A percentile compares a stretch with the other conserved stretches of the same genome.
These are phyloP conservation scores for Cephus sareptanus DNA, from an alignment of 2,888 invertebrate genomes.

Conservation along the genomic window DNA sequence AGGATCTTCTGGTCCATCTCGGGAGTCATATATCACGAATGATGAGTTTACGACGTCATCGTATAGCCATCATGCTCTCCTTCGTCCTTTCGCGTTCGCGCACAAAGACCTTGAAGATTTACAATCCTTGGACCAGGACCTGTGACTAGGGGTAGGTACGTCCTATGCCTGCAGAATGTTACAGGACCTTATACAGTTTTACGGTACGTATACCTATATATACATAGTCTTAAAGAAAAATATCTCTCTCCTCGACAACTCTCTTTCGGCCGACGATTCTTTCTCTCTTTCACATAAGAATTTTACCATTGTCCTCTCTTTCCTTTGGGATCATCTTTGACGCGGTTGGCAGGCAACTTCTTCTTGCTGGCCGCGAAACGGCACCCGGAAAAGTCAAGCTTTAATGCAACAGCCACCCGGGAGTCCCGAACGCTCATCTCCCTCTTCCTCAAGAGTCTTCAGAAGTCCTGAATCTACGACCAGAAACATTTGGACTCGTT, in stretches of 20 bases:
- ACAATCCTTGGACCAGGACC: slow-evolving; percentile 27
- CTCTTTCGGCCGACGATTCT: background rate
- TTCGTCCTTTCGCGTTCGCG: slow-evolving; percentile 46
- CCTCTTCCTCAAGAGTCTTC: background rate
- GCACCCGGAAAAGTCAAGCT: slow-evolving; percentile 31
- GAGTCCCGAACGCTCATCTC: background rate
- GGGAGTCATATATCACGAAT: slow-evolving; percentile 43
- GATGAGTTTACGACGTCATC: slow-evolving; percentile 52
- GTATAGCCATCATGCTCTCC: slow-evolving; percentile 50
- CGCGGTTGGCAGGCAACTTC: background rate
- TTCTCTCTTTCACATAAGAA: background rate
- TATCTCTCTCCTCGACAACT: background rate
- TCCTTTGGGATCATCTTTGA: background rate
- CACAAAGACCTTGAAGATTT: slow-evolving; percentile 38
- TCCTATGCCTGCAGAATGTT: background rate
- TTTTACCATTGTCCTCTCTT: background rate
- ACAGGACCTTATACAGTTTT: background rate
- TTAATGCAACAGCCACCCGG: slow-evolving; percentile 23
- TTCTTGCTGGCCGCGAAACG: background rate
- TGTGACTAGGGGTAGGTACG: background rate
- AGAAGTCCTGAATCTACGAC: background rate
- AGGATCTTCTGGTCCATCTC: background rate
- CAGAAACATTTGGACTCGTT: slow-evolving; percentile 20
- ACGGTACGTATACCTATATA: background rate
- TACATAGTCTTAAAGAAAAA: background rate